These are phyloP conservation scores for Cyrtorhinus lividipennis DNA, from an alignment of 1,140 invertebrate species.

Conservation along the genomic window DNA sequence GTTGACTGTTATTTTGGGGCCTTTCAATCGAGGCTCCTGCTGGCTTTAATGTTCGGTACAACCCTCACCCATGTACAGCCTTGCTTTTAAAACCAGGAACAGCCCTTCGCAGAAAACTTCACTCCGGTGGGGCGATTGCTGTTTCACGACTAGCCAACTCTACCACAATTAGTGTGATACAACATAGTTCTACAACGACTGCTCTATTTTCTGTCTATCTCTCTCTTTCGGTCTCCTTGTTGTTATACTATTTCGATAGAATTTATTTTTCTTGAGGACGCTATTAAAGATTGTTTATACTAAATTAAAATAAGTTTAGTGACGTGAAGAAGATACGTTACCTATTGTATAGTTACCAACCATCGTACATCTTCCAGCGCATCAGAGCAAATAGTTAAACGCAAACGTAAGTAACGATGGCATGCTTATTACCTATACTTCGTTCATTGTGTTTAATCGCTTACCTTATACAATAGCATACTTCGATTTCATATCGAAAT, in stretches of 20 bases:
- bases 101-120: constrained; percentile 90
- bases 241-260: constrained; percentile 11
- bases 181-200: constrained; percentile 4
- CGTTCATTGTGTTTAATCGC: neutral
- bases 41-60: constrained; percentile 11
- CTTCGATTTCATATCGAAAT: no score
- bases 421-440: neutral
- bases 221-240: neutral
- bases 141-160: constrained; percentile 29
- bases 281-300: neutral
- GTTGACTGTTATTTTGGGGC: neutral
- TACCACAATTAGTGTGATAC: neutral
- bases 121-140: constrained; percentile 85
- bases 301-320: neutral
- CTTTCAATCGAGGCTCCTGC: neutral
- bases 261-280: constrained; percentile 10
- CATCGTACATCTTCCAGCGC: constrained; percentile 1
- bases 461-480: no score
- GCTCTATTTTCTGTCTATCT: neutral
- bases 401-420: neutral
- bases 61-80: constrained; percentile 68
- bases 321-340: no score
- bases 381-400: neutral
- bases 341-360: no score
- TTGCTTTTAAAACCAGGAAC: constrained; percentile 86